Conservation (phyloP, 2,888 invertebrate genomes). For the Heliconius aoede region DNA sequence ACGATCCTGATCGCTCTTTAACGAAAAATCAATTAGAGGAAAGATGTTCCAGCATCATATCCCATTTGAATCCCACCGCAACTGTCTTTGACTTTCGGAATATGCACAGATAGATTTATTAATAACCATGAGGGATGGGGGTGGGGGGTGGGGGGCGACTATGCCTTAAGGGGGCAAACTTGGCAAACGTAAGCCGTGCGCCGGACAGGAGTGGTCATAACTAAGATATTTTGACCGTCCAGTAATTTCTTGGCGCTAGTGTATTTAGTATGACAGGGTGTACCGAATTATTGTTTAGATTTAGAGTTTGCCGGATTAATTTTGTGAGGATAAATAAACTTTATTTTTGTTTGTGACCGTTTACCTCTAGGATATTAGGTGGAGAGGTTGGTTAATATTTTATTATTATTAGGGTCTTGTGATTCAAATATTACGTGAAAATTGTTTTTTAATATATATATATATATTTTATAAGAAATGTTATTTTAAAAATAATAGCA, state of each 20-base stretch:
- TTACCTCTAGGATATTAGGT: neutral
- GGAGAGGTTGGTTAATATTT: neutral
- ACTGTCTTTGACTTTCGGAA: constrained; percentile 73
- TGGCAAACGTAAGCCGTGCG: constrained; percentile 80
- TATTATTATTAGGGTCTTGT: neutral
- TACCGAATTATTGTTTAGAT: constrained; percentile 64
- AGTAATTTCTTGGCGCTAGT: constrained; percentile 77
- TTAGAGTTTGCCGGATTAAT: constrained; percentile 63
- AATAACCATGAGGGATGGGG: constrained; percentile 68
- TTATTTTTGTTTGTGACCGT: constrained; percentile 26
- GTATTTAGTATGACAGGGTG: constrained; percentile 68
- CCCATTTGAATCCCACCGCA: constrained; percentile 64
- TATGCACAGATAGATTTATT: constrained; percentile 83
- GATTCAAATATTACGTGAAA: neutral
- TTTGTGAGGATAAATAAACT: constrained; percentile 58
- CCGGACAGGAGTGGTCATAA: constrained; percentile 83
- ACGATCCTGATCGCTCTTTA: neutral
- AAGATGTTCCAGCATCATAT: constrained; percentile 40
- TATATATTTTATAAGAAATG: neutral
- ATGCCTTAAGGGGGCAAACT: constrained; percentile 72
- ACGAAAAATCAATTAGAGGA: constrained; percentile 24
- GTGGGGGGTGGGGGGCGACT: constrained; percentile 53
- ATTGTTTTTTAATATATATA: neutral
- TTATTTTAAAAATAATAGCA: neutral
- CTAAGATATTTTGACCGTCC: constrained; percentile 84